These are phyloP conservation scores for Saimiri boliviensis DNA, from an alignment of 2,113 vertebrate genomes.

Conservation along the genomic window DNA sequence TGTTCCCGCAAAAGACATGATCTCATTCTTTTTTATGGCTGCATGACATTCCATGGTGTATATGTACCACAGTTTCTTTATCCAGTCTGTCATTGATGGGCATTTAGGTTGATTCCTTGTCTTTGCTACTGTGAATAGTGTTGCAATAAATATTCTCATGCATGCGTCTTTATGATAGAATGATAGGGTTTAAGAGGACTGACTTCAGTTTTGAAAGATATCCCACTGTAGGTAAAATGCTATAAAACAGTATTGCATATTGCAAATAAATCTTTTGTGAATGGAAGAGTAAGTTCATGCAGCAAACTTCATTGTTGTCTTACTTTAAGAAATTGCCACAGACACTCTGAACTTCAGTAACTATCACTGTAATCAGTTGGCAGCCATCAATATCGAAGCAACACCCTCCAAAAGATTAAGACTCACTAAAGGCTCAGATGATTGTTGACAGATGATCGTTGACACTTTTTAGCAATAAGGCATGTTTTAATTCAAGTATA, in stretches of 20 bases:
- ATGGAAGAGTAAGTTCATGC: background rate
- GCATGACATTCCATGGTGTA: no score
- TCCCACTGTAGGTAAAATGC: background rate
- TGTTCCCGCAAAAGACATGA: no score
- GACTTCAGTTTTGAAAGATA: background rate
- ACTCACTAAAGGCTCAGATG: background rate
- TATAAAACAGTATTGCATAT: background rate
- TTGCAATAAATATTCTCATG: no score
- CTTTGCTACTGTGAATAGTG: no score
- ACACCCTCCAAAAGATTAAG: background rate
- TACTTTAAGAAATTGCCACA: background rate
- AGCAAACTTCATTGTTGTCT: background rate
- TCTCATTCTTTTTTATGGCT: no score
- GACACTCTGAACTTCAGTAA: background rate
- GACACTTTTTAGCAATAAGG: background rate
- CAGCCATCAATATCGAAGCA: background rate
- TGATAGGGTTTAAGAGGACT: background rate
- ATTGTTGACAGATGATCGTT: background rate
- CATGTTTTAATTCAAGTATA: background rate
- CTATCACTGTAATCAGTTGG: background rate
- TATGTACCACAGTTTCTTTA: no score
- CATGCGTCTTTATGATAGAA: no score
- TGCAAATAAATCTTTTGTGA: background rate
- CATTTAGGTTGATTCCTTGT: no score
- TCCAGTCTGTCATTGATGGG: no score